Percentiles rank a stretch among this genome's conserved stretches.
These are phyloP conservation scores for Pseudocheirus occidentalis DNA, from an alignment of 2,797 vertebrate genomes.

Conservation along the genomic window DNA sequence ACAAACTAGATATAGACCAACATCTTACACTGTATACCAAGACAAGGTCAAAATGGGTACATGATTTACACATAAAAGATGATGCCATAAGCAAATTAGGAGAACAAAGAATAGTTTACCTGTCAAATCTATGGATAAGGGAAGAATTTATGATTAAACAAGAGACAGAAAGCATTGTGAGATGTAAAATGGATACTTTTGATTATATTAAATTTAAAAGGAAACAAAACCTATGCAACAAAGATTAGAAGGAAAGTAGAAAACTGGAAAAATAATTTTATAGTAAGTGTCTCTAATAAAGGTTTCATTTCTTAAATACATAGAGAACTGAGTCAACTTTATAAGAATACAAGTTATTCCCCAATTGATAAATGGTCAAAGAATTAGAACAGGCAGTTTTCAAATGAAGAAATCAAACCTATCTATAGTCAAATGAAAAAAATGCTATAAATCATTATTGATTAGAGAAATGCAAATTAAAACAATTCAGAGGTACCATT, in stretches of 20 bases:
- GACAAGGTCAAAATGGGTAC: not conserved
- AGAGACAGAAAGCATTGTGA: not conserved
- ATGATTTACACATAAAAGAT: not conserved
- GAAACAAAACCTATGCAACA: not conserved
- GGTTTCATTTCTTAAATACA: not conserved
- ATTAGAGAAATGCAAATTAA: not conserved
- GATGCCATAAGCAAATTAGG: not conserved
- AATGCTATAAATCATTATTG: not conserved
- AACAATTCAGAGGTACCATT: not conserved
- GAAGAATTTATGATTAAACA: not conserved
- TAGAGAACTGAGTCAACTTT: not conserved
- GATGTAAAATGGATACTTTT: not conserved
- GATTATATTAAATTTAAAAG: not conserved
- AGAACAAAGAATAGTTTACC: not conserved
- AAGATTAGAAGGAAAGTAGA: not conserved
- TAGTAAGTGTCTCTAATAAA: not conserved
- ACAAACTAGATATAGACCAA: not conserved
- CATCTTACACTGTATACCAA: not conserved
- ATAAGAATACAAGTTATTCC: not conserved
- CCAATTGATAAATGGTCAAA: not conserved
- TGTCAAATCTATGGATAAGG: not conserved
- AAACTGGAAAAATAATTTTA: not conserved
- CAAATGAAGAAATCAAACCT: not conserved
- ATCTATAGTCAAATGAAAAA: not conserved
- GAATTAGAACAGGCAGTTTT: not conserved